Percentiles rank a stretch among this genome's conserved stretches.
These are phyloP conservation scores for Pseudomyrmex pallidus DNA, from an alignment of 1,140 invertebrate species.

Conservation along the genomic window DNA sequence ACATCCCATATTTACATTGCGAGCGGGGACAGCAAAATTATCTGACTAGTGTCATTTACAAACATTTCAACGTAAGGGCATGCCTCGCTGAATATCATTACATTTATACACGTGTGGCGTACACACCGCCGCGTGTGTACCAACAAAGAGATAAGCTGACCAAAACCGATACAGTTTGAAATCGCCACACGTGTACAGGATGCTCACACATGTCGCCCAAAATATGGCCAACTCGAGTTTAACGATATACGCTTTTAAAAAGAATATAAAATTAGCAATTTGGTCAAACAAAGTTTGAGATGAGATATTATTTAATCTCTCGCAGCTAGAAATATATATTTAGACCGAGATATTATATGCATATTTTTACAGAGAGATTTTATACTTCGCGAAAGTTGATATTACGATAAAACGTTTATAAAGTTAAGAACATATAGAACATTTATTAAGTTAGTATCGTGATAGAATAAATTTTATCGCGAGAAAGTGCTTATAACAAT, in stretches of 20 bases:
- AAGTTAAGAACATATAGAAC: no score
- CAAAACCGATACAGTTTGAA: conserved; percentile 20
- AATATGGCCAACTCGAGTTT: conserved; percentile 19
- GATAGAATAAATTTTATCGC: background rate
- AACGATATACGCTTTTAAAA: background rate
- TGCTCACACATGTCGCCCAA: background rate
- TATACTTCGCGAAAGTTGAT: no score
- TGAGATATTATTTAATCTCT: background rate
- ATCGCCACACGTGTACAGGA: background rate
- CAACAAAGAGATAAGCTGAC: conserved; percentile 45
- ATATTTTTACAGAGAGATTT: no score
- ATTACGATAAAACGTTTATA: no score
- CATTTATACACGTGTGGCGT: conserved; percentile 1
- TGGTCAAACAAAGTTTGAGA: background rate
- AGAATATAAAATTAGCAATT: conserved; percentile 11
- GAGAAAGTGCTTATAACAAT: background rate
- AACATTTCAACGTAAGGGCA: conserved; percentile 49
- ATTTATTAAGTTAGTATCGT: background rate
- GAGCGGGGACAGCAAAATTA: conserved; percentile 44
- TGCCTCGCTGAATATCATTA: conserved; percentile 34
- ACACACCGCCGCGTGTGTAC: background rate
- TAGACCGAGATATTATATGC: background rate
- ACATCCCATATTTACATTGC: conserved; percentile 52
- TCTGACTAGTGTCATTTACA: conserved; percentile 54
- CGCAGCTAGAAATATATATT: background rate